Percentiles rank a stretch among this genome's conserved stretches.
Conservation (phyloP, 1,140 invertebrate genomes). For the Mercenaria mercenaria region DNA sequence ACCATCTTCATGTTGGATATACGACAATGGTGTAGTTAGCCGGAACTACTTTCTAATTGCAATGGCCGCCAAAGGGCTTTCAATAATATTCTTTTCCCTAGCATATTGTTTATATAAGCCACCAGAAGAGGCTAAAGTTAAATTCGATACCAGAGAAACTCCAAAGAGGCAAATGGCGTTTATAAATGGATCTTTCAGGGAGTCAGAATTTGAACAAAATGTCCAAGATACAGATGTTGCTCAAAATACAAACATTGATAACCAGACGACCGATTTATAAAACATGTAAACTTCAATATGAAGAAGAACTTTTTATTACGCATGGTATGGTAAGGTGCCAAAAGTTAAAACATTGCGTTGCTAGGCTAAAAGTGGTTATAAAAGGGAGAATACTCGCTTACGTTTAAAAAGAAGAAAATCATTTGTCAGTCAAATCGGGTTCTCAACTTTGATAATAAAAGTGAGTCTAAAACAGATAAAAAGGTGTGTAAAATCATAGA, state of each 20-base stretch:
- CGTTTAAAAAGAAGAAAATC: too few relatives aligned
- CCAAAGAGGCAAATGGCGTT: constrained; percentile 46
- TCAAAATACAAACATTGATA: not conserved
- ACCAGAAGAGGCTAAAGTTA: not conserved
- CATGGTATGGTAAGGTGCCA: too few relatives aligned
- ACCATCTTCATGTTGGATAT: constrained; percentile 83
- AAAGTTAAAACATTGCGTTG: too few relatives aligned
- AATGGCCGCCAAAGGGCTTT: constrained; percentile 26
- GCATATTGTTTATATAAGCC: constrained; percentile 67
- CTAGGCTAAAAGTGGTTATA: not conserved
- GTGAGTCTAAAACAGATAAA: too few relatives aligned
- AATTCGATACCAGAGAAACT: not conserved
- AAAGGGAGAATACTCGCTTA: not conserved
- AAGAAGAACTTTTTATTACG: too few relatives aligned
- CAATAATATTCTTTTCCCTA: constrained; percentile 55
- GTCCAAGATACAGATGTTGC: not conserved
- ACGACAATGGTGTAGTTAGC: constrained; percentile 72
- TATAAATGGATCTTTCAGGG: constrained; percentile 54
- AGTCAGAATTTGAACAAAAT: constrained; percentile 38
- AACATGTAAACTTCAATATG: too few relatives aligned
- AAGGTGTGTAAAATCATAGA: too few relatives aligned
- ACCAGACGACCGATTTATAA: constrained; percentile 43
- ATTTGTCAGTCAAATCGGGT: too few relatives aligned
- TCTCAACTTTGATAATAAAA: too few relatives aligned
- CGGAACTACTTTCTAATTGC: constrained; percentile 67